phyloP scores from a whole-genome alignment of 2,113 vertebrate genomes.

The Mustela lutreola region DNA sequence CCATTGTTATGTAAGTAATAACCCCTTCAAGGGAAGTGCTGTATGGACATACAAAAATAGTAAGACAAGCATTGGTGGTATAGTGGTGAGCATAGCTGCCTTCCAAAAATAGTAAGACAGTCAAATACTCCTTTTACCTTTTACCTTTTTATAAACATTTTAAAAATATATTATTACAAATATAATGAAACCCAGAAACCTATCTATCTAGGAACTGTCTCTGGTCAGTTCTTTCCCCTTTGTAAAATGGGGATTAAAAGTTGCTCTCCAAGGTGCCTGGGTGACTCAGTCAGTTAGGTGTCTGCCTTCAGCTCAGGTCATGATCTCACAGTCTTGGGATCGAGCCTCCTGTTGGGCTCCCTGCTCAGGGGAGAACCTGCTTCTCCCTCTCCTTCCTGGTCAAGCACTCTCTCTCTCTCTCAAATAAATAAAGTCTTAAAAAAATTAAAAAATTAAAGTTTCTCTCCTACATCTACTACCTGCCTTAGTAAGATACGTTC shows the following conservation, averaged over 20 bases:
- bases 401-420: no score
- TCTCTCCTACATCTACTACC: neutral
- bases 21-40: neutral
- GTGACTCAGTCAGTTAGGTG: no score
- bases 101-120: neutral
- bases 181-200: neutral
- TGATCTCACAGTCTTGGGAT: no score
- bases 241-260: neutral
- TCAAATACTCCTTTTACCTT: neutral
- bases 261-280: neutral
- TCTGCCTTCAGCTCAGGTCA: no score
- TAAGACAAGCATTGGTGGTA: neutral
- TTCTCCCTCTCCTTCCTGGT: no score
- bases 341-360: no score
- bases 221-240: neutral
- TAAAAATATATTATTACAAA: slow-evolving; percentile 27
- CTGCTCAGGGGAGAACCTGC: no score
- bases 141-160: neutral
- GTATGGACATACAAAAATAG: neutral
- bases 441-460: neutral
- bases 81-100: no score
- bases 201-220: neutral
- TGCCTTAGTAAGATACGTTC: neutral
- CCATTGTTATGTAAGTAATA: slow-evolving; percentile 50
- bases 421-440: no score